These are phyloP conservation scores for Galerucella calmariensis DNA, from an alignment of 2,888 invertebrate species.

Conservation along the genomic window DNA sequence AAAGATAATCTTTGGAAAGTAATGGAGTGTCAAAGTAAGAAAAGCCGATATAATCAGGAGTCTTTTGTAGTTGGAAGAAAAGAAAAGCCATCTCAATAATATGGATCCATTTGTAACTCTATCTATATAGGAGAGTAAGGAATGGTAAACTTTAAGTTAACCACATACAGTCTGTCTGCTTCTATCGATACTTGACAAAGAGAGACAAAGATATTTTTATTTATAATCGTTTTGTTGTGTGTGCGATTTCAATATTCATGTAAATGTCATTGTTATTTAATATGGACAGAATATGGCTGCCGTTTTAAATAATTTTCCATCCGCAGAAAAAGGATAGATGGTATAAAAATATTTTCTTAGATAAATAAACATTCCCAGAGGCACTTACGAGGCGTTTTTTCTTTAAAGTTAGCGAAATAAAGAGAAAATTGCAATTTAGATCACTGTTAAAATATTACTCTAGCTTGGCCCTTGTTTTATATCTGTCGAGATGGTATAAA, in stretches of 20 bases:
- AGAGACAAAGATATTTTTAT: neutral
- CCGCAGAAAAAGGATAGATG: too few relatives aligned
- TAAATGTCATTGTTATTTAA: too few relatives aligned
- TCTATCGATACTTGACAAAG: neutral
- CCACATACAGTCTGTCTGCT: neutral
- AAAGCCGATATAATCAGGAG: constrained; percentile 24
- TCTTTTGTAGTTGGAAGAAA: constrained; percentile 28
- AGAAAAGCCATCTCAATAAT: constrained; percentile 31
- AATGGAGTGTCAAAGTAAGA: constrained; percentile 33
- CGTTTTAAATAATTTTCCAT: too few relatives aligned
- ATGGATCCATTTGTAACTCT: constrained; percentile 27
- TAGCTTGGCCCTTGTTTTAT: constrained; percentile 8
- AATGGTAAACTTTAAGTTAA: constrained; percentile 18
- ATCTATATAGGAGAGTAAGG: neutral
- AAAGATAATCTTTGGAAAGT: constrained; percentile 30
- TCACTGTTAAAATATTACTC: constrained; percentile 9
- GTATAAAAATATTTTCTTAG: too few relatives aligned
- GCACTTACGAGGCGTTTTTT: neutral
- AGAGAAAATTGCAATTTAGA: neutral
- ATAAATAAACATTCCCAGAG: neutral
- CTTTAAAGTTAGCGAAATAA: neutral
- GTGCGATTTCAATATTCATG: too few relatives aligned
- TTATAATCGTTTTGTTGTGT: too few relatives aligned
- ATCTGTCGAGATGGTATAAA: constrained; percentile 11
- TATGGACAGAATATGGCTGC: too few relatives aligned